A percentile compares a stretch with the other conserved stretches of the same genome.
phyloP scores from a whole-genome alignment of 2,797 vertebrate genomes.

The Poeciliopsis turneri region DNA sequence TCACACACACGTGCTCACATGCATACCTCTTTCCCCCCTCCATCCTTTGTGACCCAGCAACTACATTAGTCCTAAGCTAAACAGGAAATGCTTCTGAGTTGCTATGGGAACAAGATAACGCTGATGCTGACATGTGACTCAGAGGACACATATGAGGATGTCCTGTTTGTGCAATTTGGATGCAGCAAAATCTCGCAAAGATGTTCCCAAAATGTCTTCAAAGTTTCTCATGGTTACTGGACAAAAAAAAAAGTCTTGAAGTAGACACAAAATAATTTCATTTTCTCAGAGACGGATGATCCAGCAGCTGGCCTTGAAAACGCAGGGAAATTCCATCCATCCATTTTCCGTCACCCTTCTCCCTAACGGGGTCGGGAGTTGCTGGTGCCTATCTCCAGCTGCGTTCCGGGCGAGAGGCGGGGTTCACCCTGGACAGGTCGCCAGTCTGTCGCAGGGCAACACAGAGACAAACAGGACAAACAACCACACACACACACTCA shows the following conservation, averaged over 20 bases:
- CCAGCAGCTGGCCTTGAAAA: neutral
- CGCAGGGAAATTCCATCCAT: neutral
- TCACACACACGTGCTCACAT: neutral
- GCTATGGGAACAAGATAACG: slow-evolving; percentile 47
- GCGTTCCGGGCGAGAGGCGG: no score
- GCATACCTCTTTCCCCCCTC: neutral
- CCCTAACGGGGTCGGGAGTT: no score
- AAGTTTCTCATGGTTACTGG: neutral
- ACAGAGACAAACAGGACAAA: no score
- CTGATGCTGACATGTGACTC: slow-evolving; percentile 22
- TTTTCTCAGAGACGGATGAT: neutral
- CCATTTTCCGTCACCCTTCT: no score
- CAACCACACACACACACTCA: no score
- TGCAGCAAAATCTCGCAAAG: neutral
- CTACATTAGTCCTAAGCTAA: slow-evolving; percentile 40
- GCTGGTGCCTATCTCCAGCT: no score
- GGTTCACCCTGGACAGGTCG: no score
- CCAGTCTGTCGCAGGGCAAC: no score
- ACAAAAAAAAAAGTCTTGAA: neutral
- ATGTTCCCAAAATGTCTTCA: neutral
- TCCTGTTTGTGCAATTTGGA: neutral
- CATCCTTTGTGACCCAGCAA: slow-evolving; percentile 36
- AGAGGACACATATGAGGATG: neutral
- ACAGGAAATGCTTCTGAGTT: slow-evolving; percentile 54
- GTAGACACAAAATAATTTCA: neutral